Conservation (phyloP, 2,113 vertebrate genomes). For the Sterna hirundo region DNA sequence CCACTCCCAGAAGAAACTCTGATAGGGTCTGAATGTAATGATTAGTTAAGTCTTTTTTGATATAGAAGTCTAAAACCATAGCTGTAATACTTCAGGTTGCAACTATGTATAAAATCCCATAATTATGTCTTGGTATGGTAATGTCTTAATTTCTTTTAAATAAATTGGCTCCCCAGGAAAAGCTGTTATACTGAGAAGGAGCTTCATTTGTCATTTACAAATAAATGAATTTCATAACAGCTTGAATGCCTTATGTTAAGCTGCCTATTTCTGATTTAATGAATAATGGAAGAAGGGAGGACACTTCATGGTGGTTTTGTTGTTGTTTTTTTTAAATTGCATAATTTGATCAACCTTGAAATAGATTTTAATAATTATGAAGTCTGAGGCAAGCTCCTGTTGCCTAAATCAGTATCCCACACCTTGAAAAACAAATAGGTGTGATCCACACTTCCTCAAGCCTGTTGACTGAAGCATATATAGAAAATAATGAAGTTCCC, state of each 20-base stretch:
- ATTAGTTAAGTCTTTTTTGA: background rate
- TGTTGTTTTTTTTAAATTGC: background rate
- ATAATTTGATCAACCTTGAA: background rate
- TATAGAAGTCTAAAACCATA: background rate
- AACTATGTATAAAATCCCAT: background rate
- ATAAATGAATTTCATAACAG: background rate
- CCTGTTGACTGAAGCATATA: background rate
- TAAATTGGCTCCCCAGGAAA: constrained; percentile 8
- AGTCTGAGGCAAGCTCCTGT: background rate
- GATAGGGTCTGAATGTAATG: background rate
- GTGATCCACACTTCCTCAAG: background rate
- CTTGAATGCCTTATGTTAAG: constrained; percentile 24
- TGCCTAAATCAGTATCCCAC: background rate
- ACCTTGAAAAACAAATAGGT: background rate
- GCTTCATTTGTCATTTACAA: constrained; percentile 31
- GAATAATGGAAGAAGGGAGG: constrained; percentile 20
- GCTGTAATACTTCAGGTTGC: background rate
- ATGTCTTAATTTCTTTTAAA: constrained; percentile 17
- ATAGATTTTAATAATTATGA: background rate
- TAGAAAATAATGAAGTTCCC: background rate
- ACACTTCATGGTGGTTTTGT: background rate
- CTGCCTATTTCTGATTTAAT: constrained; percentile 26
- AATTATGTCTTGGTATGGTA: background rate
- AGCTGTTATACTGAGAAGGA: background rate
- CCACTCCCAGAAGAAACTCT: background rate